Base-by-base conservation (phyloP, 2,888 invertebrate species). In the Strigamia crassipes region DNA sequence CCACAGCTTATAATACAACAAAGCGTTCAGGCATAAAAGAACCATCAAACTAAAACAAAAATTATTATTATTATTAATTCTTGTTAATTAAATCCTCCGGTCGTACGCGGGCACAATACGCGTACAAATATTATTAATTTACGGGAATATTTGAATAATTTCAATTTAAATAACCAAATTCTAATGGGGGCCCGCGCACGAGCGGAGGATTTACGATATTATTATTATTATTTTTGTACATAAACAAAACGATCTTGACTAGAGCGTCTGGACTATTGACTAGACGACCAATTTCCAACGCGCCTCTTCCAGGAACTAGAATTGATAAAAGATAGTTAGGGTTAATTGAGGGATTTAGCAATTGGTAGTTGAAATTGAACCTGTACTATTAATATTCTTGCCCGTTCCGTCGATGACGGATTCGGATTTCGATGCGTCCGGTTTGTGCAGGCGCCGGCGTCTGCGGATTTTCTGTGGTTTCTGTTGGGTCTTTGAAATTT, bases 1-100 rank as follows among this genome's bases (percentile, higher is more conserved):
- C 93, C 94, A 93, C 85, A 96, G 90, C 89, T 94, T 93, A 89
- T 94, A 93, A 90, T 95, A 95, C 83, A 96, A 91, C 87, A 94
- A 90, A 84, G 93, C 93, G 89, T 94, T 94, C 87, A 93, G 92
- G 84, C 92, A 85, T 66, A 91, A 88, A 86, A 94, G 88, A 85
- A 90, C 86, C 38, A 94, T 89, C 84, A 93, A 90, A 13, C 83
- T 83, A 31, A 0, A 51, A 21, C 82, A 23, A 81, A 82, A 82
- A 81, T 81, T n/a, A 10, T 31, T n/a, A n/a, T n/a, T n/a, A n/a
- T n/a, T n/a, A n/a, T n/a, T n/a, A n/a, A n/a, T n/a, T n/a, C n/a
- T n/a, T n/a, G n/a, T n/a, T n/a, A n/a, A n/a, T n/a, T n/a, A n/a
- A n/a, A n/a, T n/a, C n/a, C n/a, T n/a, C n/a, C n/a, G n/a, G n/a